Conservation (phyloP, 2,113 vertebrate genomes). For the Telmatochromis sp. region DNA sequence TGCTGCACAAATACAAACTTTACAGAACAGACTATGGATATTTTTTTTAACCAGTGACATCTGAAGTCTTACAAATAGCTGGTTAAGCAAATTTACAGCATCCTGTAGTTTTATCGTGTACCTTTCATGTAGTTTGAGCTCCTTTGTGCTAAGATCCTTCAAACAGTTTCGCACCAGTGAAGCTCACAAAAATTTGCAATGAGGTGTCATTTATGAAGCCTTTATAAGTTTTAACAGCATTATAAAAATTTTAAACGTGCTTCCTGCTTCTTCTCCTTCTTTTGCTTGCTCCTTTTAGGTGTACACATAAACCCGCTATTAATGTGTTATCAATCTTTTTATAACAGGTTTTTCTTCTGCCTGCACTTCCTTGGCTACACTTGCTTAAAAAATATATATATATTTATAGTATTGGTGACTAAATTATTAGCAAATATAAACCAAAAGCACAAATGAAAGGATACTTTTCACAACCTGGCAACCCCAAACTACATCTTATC, state of each 20-base stretch:
- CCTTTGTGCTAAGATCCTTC: neutral
- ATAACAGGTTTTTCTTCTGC: neutral
- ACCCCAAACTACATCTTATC: neutral
- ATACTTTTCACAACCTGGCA: neutral
- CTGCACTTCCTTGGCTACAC: neutral
- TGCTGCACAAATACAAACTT: neutral
- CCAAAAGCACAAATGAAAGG: neutral
- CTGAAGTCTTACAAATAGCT: neutral
- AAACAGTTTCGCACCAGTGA: neutral
- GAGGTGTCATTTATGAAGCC: neutral
- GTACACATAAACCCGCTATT: neutral
- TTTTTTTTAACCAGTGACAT: neutral
- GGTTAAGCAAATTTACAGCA: neutral
- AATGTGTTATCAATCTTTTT: neutral
- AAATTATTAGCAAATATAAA: neutral
- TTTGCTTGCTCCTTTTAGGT: neutral
- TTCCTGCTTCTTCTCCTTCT: neutral
- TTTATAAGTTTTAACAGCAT: neutral
- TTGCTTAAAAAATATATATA: fast-evolving
- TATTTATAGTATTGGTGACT: neutral
- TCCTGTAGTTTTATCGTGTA: neutral
- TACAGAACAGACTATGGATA: neutral
- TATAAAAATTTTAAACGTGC: neutral
- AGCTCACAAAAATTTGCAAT: neutral
- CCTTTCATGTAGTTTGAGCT: neutral